A percentile compares a stretch with the other conserved stretches of the same genome.
These are phyloP conservation scores for Maniola jurtina DNA, from an alignment of 1,140 invertebrate species.

Conservation along the genomic window DNA sequence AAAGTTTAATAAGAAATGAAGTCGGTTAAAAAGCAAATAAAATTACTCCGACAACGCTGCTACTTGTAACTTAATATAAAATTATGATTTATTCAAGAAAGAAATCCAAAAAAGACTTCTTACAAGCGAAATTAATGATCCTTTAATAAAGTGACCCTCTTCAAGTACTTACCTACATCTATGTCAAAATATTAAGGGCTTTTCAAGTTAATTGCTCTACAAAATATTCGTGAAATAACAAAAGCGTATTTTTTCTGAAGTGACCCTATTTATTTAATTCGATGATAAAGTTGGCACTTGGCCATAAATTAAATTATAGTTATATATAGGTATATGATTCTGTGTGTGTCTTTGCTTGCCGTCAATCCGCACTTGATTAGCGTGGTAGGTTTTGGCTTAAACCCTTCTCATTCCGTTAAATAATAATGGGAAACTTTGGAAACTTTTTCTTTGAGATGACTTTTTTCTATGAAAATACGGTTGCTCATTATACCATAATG, in stretches of 20 bases:
- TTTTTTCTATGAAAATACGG: too few species aligned
- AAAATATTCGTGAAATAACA: neutral
- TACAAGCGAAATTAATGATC: conserved; percentile 1
- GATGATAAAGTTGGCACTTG: neutral
- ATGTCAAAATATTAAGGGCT: conserved; percentile 3
- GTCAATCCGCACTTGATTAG: too few species aligned
- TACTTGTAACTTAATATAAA: neutral
- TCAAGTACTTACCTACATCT: neutral
- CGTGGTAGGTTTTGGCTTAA: too few species aligned
- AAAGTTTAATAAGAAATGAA: neutral
- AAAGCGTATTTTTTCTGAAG: neutral
- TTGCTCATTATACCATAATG: too few species aligned
- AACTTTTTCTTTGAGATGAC: too few species aligned
- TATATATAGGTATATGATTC: too few species aligned
- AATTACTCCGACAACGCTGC: too few species aligned
- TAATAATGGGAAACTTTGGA: too few species aligned
- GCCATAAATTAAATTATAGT: too few species aligned
- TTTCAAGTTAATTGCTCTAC: conserved; percentile 4
- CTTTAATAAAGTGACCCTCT: conserved; percentile 1
- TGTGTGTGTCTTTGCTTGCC: too few species aligned
- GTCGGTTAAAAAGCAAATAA: too few species aligned
- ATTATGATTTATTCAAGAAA: neutral
- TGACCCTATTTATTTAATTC: neutral
- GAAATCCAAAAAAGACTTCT: conserved; percentile 2
- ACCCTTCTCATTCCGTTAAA: too few species aligned